Evolutionary conservation across 2,797 vertebrate genomes (phyloP).

Genomic region (Anabas testudineus): DNA sequence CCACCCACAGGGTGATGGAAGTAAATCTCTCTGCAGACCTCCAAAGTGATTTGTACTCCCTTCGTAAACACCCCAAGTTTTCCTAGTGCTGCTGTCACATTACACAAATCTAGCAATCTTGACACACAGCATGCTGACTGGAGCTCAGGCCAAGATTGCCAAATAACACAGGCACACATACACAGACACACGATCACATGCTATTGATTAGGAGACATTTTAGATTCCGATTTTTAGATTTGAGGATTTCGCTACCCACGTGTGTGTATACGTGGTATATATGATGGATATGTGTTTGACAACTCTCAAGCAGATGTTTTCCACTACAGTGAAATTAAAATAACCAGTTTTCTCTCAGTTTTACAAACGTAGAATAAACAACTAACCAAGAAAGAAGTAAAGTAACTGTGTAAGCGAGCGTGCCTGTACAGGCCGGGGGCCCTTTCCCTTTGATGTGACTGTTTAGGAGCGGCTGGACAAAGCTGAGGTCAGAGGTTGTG

Average conservation of each 20-base stretch:
- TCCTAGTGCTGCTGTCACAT: conserved; percentile 74
- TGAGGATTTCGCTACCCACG: neutral
- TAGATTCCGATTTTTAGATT: conserved; percentile 15
- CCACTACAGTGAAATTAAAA: conserved; percentile 44
- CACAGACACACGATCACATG: conserved; percentile 35
- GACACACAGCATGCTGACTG: conserved; percentile 75
- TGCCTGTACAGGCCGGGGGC: conserved; percentile 21
- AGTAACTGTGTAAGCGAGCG: conserved; percentile 1
- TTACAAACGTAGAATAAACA: conserved; percentile 25
- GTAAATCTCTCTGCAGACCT: conserved; percentile 44
- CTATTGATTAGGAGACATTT: conserved; percentile 26
- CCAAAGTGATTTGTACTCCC: conserved; percentile 34
- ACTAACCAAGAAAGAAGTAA: conserved; percentile 11
- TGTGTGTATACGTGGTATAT: neutral
- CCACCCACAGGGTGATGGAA: conserved; percentile 20
- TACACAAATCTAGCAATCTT: conserved; percentile 68
- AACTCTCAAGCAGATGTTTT: conserved; percentile 39
- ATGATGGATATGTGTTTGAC: neutral
- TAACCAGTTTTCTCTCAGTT: conserved; percentile 25
- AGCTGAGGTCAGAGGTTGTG: conserved; percentile 55
- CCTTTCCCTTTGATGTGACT: conserved; percentile 44
- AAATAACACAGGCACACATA: neutral
- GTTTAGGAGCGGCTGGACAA: conserved; percentile 35
- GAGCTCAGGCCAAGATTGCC: conserved; percentile 48
- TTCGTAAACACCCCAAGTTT: conserved; percentile 41